phyloP scores from a whole-genome alignment of 2,797 vertebrate species.

The Mus minutoides region DNA sequence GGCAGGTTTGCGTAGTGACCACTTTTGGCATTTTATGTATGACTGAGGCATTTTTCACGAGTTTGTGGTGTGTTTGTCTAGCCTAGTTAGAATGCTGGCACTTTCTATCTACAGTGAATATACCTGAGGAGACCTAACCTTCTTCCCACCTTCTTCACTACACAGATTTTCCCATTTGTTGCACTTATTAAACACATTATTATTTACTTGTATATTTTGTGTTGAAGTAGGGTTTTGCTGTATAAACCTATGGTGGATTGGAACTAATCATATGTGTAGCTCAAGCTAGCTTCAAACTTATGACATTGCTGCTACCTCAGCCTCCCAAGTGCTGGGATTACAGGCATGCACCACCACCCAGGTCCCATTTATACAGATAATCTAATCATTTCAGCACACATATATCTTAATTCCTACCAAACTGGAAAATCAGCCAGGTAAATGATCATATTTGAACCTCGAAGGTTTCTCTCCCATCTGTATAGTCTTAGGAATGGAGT shows the following conservation, averaged over 20 bases:
- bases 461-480: neutral
- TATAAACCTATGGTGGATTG: neutral
- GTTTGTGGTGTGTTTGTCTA: neutral
- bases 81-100: neutral
- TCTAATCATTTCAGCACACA: constrained; percentile 34
- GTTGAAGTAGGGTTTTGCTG: neutral
- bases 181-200: neutral
- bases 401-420: constrained; percentile 42
- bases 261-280: neutral
- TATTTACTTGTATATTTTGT: neutral
- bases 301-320: neutral
- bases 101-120: neutral
- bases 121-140: neutral
- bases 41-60: neutral
- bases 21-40: constrained; percentile 27
- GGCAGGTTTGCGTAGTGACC: neutral
- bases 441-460: neutral
- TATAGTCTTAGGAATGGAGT: neutral
- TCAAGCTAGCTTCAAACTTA: neutral
- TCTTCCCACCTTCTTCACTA: neutral
- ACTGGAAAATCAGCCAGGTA: neutral
- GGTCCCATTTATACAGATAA: neutral
- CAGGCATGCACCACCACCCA: neutral
- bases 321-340: neutral
- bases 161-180: neutral